Base-by-base conservation (phyloP, 2,888 invertebrate species). In the Cephus pygmeus region DNA sequence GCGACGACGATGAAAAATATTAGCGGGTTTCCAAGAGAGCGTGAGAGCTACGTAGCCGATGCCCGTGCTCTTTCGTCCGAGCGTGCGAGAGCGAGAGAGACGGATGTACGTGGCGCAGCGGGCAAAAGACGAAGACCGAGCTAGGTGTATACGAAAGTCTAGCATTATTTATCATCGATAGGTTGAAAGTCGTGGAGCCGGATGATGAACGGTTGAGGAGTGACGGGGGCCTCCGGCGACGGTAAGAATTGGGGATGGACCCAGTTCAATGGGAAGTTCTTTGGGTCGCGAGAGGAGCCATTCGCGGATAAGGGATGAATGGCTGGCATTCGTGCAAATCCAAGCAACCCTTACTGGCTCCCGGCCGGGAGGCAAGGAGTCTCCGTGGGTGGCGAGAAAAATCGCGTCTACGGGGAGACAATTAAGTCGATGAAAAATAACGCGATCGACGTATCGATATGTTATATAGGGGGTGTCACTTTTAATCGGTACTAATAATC, bases 81-180 rank as follows among this genome's bases (percentile, higher is more conserved):
- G 36, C 69, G 4, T 34, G 69, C 6, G 33, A 69, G 71, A 33
- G 71, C 6, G 12, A 71, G 3, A 12, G 71, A 33, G 71, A 23
- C 15, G 9, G 56, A 56, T 0, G 1, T 0, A 15, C 4, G n/a
- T 3, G 0, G 11, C 0, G 1, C 2, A 3, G 9, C 2, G 6
- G 0, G 56, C 23, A 56, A 56, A 23, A 23, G 56, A 23, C 12
- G 23, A 23, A 3, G 23, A 9, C 9, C 23, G 11, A 56, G 40
- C 40, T 11, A 4, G 40, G 36, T 15, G 56, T 56, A 23, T 23
- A 23, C 3, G 31, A 12, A 0, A 0, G 78, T 34, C 75, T 69
- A 76, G 73, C 56, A 73, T 78, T 78, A 76, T 76, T 78, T 76
- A 78, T 78, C 78, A 78, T 76, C 75, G 71, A 76, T 76, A 75